Percentiles rank a stretch among this genome's conserved stretches.
phyloP scores from a whole-genome alignment of 2,888 invertebrate genomes.

The Spatulosminthurus flaviceps region DNA sequence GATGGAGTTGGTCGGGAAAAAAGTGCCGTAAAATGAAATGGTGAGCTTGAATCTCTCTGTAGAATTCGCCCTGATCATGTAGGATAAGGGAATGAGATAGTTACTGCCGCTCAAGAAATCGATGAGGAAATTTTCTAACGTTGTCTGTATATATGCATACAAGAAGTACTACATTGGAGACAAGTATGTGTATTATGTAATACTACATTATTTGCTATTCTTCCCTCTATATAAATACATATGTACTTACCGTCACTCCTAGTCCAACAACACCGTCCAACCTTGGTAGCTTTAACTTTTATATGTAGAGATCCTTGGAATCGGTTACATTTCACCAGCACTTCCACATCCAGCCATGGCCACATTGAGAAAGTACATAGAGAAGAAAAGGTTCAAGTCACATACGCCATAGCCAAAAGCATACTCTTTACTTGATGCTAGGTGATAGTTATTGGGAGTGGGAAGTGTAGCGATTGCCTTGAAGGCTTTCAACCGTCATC shows the following conservation, averaged over 20 bases:
- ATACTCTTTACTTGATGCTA: background rate
- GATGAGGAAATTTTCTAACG: constrained; percentile 29
- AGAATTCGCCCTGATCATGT: constrained; percentile 39
- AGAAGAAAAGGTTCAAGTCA: no score
- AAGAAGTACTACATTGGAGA: background rate
- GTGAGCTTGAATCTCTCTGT: constrained; percentile 32
- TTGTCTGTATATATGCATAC: background rate
- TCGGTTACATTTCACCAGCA: constrained; percentile 11
- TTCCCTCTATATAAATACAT: no score
- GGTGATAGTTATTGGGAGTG: constrained; percentile 9
- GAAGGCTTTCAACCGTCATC: constrained; percentile 34
- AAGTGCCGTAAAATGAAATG: constrained; percentile 28
- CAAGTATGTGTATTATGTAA: no score
- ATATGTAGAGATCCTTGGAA: background rate
- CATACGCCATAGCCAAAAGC: background rate
- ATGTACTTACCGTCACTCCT: no score
- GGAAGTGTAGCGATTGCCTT: constrained; percentile 31
- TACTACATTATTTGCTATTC: no score
- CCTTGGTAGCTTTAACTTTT: background rate
- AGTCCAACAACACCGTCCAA: no score
- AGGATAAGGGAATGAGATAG: constrained; percentile 42
- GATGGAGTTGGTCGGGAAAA: constrained; percentile 18
- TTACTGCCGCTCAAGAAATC: constrained; percentile 35
- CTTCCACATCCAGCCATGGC: no score
- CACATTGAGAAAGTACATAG: no score